These are phyloP conservation scores for Synergus gifuensis DNA, from an alignment of 2,888 invertebrate species.

Conservation along the genomic window DNA sequence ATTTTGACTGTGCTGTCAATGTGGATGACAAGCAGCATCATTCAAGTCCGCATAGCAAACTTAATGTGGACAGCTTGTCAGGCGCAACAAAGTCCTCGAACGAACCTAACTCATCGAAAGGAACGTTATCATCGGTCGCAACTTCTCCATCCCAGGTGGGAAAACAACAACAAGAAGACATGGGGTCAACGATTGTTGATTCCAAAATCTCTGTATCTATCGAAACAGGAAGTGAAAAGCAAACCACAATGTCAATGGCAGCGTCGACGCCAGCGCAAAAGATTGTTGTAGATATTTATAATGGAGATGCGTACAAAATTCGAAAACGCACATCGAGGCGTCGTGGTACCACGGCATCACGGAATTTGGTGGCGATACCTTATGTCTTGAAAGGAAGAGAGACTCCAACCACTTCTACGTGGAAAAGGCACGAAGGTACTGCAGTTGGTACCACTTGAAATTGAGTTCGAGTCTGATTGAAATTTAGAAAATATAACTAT, in stretches of 20 bases:
- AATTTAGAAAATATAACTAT: neutral
- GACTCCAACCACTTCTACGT: neutral
- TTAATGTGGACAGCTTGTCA: slow-evolving; percentile 63
- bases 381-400: neutral
- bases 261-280: slow-evolving; percentile 50
- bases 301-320: neutral
- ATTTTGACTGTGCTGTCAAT: slow-evolving; percentile 78
- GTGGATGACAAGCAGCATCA: slow-evolving; percentile 67
- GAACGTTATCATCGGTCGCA: slow-evolving; percentile 72
- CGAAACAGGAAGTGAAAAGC: neutral
- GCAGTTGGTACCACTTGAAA: neutral
- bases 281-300: slow-evolving; percentile 39
- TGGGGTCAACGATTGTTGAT: neutral
- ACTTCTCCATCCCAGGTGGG: slow-evolving; percentile 28
- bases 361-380: neutral
- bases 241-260: neutral
- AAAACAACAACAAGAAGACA: slow-evolving; percentile 2
- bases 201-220: neutral
- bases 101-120: slow-evolving; percentile 69
- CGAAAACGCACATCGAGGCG: neutral
- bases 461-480: neutral
- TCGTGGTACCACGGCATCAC: neutral
- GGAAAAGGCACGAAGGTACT: neutral
- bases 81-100: slow-evolving; percentile 63
- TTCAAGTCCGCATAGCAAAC: slow-evolving; percentile 63